These are phyloP conservation scores for Babylonia areolata DNA, from an alignment of 1,140 invertebrate species.

Conservation along the genomic window DNA sequence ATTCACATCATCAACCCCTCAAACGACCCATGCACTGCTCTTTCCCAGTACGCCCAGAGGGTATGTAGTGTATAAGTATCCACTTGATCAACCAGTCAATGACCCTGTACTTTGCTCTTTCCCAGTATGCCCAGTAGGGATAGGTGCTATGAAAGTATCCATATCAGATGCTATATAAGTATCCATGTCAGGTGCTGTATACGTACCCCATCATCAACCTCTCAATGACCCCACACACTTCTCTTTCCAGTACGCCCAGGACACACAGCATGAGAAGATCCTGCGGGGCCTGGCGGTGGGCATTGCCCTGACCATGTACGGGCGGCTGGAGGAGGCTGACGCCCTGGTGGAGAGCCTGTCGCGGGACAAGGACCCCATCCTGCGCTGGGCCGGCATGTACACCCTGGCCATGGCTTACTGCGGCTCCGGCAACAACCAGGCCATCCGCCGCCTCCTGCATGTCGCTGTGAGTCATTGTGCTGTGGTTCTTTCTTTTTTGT, in stretches of 20 bases:
- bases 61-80: too few relatives aligned
- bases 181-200: too few relatives aligned
- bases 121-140: neutral
- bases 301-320: slow-evolving; percentile 98
- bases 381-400: slow-evolving; percentile 93
- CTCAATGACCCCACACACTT: neutral
- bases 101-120: too few relatives aligned
- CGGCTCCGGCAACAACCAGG: slow-evolving; percentile 97
- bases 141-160: too few relatives aligned
- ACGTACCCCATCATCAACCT: too few relatives aligned
- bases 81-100: too few relatives aligned
- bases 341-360: slow-evolving; percentile 91
- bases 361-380: slow-evolving; percentile 79
- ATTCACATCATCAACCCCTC: too few relatives aligned
- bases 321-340: slow-evolving; percentile 96
- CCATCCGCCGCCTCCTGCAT: slow-evolving; percentile 94
- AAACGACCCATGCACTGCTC: too few relatives aligned
- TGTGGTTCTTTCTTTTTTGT: neutral
- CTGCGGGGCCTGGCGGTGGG: slow-evolving; percentile 95
- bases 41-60: too few relatives aligned
- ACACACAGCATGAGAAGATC: slow-evolving; percentile 99
- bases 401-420: slow-evolving; percentile 99
- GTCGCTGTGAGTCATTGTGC: slow-evolving; percentile 86
- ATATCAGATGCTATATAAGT: too few relatives aligned
- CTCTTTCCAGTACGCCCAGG: slow-evolving; percentile 77